Percentiles rank a stretch among this genome's conserved stretches.
Evolutionary conservation across 2,113 vertebrate species (phyloP).

Genomic region (Erythrocercus mccallii): DNA sequence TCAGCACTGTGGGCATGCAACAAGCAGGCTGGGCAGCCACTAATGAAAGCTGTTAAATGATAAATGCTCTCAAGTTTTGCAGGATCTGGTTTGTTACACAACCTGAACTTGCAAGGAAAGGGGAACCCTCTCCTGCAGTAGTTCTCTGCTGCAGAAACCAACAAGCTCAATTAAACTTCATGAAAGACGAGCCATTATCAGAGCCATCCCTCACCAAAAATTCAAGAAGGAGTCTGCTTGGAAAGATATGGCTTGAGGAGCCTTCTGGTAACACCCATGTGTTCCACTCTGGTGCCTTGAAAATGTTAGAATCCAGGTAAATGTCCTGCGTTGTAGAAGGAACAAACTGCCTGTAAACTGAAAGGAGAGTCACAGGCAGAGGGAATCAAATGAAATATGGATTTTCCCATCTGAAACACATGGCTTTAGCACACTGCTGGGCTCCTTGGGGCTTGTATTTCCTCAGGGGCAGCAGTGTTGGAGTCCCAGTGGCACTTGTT

Average conservation of each 20-base stretch:
- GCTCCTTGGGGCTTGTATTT: not conserved
- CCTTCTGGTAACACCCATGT: not conserved
- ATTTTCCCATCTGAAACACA: not conserved
- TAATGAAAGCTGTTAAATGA: not conserved
- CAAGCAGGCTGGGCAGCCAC: not conserved
- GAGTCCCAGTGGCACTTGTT: not conserved
- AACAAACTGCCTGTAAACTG: not conserved
- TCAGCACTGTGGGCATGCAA: not conserved
- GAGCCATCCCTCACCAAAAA: not conserved
- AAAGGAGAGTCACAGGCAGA: not conserved
- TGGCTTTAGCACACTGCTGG: not conserved
- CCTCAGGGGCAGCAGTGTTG: not conserved
- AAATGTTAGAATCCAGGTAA: not conserved
- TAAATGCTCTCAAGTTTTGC: not conserved
- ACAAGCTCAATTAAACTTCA: not conserved
- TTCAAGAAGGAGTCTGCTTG: not conserved
- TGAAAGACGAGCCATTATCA: not conserved
- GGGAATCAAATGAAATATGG: not conserved
- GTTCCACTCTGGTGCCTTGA: not conserved
- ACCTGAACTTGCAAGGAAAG: not conserved
- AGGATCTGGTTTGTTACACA: not conserved
- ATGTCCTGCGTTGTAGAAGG: rapidly evolving
- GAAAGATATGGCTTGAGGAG: not conserved
- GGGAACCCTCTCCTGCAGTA: not conserved
- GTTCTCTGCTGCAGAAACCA: not conserved